These are phyloP conservation scores for Haliclona indistincta DNA, from an alignment of 37 sponge, comb jelly and placozoan species.

Conservation along the genomic window DNA sequence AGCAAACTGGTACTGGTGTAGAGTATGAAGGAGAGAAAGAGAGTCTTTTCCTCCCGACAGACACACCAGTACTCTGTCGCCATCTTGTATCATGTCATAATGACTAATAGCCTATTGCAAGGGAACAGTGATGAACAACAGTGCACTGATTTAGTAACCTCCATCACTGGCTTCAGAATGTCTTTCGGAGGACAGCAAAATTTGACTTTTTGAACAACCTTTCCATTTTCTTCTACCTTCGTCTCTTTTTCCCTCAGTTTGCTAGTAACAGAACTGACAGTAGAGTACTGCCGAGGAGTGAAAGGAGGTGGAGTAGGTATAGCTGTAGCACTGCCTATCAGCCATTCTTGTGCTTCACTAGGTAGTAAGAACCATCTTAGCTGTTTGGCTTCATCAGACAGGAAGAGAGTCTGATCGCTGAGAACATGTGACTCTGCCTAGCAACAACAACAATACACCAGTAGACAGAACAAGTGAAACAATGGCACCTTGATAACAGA, in stretches of 20 bases:
- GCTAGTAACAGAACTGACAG: background rate
- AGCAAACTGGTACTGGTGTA: conserved; percentile 83
- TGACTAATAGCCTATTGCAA: conserved; percentile 76
- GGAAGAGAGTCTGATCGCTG: conserved; percentile 44
- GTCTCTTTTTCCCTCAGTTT: background rate
- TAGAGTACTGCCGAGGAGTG: conserved; percentile 28
- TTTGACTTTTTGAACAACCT: background rate
- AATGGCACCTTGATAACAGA: conserved; percentile 6
- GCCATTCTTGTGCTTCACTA: conserved; percentile 58
- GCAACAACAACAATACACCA: background rate
- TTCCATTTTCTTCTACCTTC: background rate
- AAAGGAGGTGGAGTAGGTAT: conserved; percentile 53
- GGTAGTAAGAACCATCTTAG: conserved; percentile 89
- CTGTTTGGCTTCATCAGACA: conserved; percentile 51
- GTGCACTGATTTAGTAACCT: conserved; percentile 25
- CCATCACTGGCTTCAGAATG: conserved; percentile 74
- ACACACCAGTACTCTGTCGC: conserved; percentile 85
- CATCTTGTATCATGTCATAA: conserved; percentile 79
- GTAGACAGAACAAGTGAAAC: background rate
- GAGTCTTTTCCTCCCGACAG: conserved; percentile 97
- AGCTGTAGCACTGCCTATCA: conserved; percentile 11
- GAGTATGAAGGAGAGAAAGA: conserved; percentile 88
- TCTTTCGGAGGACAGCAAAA: conserved; percentile 82
- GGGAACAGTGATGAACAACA: background rate
- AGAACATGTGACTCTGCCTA: background rate